phyloP scores from a whole-genome alignment of 2,797 vertebrate genomes.

The Odontamblyopus rebecca region DNA sequence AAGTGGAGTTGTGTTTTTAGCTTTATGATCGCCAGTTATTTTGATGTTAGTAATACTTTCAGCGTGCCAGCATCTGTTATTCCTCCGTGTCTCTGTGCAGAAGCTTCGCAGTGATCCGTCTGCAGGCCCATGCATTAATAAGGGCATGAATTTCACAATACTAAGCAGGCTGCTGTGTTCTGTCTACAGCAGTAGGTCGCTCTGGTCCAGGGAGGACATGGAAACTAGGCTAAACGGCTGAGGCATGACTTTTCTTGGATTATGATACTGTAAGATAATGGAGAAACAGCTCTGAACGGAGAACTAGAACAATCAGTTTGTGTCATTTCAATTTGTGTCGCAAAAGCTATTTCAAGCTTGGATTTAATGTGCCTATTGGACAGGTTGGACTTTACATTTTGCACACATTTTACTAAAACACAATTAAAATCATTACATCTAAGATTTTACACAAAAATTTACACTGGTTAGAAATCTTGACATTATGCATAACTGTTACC shows the following conservation, averaged over 20 bases:
- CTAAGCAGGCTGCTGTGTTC: constrained; percentile 20
- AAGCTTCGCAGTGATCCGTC: constrained; percentile 57
- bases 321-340: neutral
- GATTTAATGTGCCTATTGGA: too few relatives aligned
- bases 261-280: constrained; percentile 17
- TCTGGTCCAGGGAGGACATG: constrained; percentile 51
- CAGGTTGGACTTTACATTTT: too few relatives aligned
- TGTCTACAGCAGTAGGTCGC: constrained; percentile 32
- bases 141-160: constrained; percentile 64
- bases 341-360: neutral
- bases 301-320: neutral
- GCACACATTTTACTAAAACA: too few relatives aligned
- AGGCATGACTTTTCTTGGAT: constrained; percentile 37
- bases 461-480: too few relatives aligned
- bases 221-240: constrained; percentile 16
- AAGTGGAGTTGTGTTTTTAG: constrained; percentile 34
- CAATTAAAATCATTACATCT: too few relatives aligned
- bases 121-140: constrained; percentile 67
- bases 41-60: constrained; percentile 47
- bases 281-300: neutral
- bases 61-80: constrained; percentile 40
- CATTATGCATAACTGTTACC: too few relatives aligned
- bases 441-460: too few relatives aligned
- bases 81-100: constrained; percentile 41
- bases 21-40: constrained; percentile 48